Conservation (phyloP, 2,113 vertebrate genomes). For the Clarias batrachus region DNA sequence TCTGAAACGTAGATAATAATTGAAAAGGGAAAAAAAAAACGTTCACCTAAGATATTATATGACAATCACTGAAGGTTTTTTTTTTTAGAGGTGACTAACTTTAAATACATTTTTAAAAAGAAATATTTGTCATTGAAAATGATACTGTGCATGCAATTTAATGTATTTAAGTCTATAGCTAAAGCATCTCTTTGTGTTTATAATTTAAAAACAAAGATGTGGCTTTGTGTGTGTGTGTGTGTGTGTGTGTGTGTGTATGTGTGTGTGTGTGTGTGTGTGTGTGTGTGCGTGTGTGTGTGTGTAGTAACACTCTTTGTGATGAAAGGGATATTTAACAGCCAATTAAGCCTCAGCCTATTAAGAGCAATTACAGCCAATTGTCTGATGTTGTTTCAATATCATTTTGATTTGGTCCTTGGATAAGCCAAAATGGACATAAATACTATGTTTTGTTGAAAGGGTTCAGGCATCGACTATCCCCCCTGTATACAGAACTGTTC, state of each 20-base stretch:
- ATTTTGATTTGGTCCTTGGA: conserved; percentile 49
- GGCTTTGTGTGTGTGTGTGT: background rate
- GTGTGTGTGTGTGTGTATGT: background rate
- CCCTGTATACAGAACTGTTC: background rate
- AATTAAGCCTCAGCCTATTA: conserved; percentile 52
- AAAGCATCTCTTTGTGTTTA: conserved; percentile 41
- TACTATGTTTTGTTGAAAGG: conserved; percentile 27
- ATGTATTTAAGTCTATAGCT: conserved; percentile 22
- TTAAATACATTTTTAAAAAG: background rate
- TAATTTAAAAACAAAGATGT: conserved; percentile 9
- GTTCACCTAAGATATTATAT: background rate
- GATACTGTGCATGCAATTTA: conserved; percentile 9
- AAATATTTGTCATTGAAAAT: background rate
- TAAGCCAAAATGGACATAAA: conserved; percentile 46
- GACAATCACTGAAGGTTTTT: background rate
- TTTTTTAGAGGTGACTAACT: background rate
- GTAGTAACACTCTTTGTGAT: conserved; percentile 46
- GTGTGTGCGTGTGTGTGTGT: background rate
- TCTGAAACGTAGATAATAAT: background rate
- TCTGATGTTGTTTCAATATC: conserved; percentile 50
- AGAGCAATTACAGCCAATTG: conserved; percentile 55
- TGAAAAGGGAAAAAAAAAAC: background rate
- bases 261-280: conserved; percentile 31
- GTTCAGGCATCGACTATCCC: background rate
- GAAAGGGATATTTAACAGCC: conserved; percentile 52